Evolutionary conservation across 2,888 invertebrate genomes (phyloP).

Genomic region (Philereme vetulata): DNA sequence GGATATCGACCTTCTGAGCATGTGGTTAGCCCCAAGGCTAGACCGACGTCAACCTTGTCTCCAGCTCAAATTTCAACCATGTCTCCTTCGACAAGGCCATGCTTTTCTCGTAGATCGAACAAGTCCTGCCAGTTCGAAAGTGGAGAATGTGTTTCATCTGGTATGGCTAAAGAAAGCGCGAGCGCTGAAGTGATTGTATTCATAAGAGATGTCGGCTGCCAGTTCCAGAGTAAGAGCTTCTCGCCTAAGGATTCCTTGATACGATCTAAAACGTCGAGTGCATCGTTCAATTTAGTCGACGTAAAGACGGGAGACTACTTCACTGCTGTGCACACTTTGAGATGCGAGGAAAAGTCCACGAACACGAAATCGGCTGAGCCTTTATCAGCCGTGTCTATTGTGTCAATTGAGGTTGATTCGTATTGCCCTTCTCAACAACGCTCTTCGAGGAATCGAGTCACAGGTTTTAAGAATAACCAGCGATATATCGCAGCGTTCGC

Average conservation of each 20-base stretch:
- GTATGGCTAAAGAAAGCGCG: slow-evolving; percentile 32
- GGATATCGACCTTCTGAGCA: slow-evolving; percentile 45
- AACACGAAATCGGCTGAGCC: slow-evolving; percentile 52
- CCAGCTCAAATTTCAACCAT: slow-evolving; percentile 35
- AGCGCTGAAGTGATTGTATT: slow-evolving; percentile 62
- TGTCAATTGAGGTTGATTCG: slow-evolving; percentile 53
- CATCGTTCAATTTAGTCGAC: slow-evolving; percentile 52
- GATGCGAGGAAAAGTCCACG: slow-evolving; percentile 65
- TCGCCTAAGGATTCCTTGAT: slow-evolving; percentile 47
- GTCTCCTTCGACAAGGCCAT: slow-evolving; percentile 46
- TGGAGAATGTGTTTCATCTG: slow-evolving; percentile 35
- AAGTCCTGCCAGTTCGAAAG: slow-evolving; percentile 69
- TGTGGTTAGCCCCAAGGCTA: slow-evolving; percentile 48
- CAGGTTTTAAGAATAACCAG: slow-evolving; percentile 27
- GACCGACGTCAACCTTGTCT: slow-evolving; percentile 41
- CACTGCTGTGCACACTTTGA: slow-evolving; percentile 55
- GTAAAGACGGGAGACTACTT: slow-evolving; percentile 52
- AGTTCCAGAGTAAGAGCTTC: slow-evolving; percentile 58
- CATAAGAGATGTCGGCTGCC: slow-evolving; percentile 75
- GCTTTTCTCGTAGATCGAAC: slow-evolving; percentile 48
- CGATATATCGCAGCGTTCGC: slow-evolving; percentile 31
- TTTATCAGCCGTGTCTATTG: slow-evolving; percentile 47
- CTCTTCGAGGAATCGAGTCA: slow-evolving; percentile 21
- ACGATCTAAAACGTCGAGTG: slow-evolving; percentile 55
- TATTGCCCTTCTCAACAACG: slow-evolving; percentile 54